A percentile compares a stretch with the other conserved stretches of the same genome.
phyloP scores from a whole-genome alignment of 2,113 vertebrate genomes.

The Microcebus ravelobensis region DNA sequence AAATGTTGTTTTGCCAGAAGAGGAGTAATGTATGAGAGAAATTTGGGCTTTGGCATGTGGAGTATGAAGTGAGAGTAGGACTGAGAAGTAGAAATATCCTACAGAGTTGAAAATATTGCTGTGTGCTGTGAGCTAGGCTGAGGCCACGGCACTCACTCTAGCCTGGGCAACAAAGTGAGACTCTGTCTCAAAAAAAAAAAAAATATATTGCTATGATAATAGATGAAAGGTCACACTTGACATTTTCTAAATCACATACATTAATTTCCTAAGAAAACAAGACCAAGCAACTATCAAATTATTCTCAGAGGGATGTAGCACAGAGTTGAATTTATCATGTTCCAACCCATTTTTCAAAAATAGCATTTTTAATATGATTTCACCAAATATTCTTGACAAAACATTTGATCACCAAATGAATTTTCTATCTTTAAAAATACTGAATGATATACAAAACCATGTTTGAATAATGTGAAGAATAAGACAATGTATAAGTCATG shows the following conservation, averaged over 20 bases:
- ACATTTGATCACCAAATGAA: constrained; percentile 21
- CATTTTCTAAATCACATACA: constrained; percentile 42
- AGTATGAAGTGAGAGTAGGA: background rate
- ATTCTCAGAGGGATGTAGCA: background rate
- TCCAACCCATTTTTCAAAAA: constrained; percentile 37
- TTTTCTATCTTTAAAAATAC: background rate
- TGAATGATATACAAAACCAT: background rate
- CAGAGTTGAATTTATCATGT: background rate
- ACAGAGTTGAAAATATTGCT: background rate
- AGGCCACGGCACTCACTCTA: too few species aligned
- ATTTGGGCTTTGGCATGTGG: background rate
- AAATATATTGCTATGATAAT: background rate
- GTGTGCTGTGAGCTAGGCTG: background rate
- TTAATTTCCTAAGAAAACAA: constrained; percentile 56
- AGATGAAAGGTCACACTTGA: constrained; percentile 31
- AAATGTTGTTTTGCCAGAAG: background rate
- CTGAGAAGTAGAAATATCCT: background rate
- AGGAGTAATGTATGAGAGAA: background rate
- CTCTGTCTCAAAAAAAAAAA: too few species aligned
- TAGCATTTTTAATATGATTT: constrained; percentile 46
- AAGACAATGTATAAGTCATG: background rate
- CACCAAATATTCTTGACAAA: constrained; percentile 16
- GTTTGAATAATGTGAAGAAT: background rate
- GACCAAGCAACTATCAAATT: background rate
- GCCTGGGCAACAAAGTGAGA: too few species aligned